phyloP scores from a whole-genome alignment of 2,888 invertebrate species.

The Elysia crispata region DNA sequence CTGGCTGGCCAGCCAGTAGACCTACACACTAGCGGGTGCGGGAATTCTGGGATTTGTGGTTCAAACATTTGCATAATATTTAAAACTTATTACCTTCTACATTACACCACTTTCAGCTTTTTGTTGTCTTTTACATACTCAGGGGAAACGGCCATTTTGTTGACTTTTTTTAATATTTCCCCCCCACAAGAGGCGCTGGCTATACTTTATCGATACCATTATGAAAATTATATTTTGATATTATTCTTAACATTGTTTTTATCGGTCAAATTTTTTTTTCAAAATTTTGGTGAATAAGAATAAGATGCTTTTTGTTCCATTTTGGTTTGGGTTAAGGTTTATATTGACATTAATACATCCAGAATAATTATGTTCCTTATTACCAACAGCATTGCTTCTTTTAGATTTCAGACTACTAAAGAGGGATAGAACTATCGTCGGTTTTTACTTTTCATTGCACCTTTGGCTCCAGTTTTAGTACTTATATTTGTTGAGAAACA shows the following conservation, averaged over 20 bases:
- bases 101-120: conserved; percentile 38
- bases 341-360: too few species aligned
- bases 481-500: too few species aligned
- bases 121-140: conserved; percentile 21
- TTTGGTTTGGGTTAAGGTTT: too few species aligned
- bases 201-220: conserved; percentile 17
- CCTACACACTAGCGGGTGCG: conserved; percentile 44
- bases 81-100: conserved; percentile 33
- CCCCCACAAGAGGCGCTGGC: conserved; percentile 16
- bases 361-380: too few species aligned
- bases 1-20: conserved; percentile 35
- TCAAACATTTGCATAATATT: conserved; percentile 40
- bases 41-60: conserved; percentile 47
- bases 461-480: too few species aligned
- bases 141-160: conserved; percentile 39
- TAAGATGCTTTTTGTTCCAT: too few species aligned
- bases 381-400: too few species aligned
- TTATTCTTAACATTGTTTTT: conserved; percentile 24
- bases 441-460: too few species aligned
- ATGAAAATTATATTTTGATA: conserved; percentile 6
- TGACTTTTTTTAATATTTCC: neutral
- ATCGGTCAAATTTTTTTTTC: conserved; percentile 10
- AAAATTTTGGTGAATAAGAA: too few species aligned
- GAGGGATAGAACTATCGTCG: too few species aligned
- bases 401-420: too few species aligned